Conservation (phyloP, 1,140 invertebrate genomes). For the Macrocentrus cingulum region DNA sequence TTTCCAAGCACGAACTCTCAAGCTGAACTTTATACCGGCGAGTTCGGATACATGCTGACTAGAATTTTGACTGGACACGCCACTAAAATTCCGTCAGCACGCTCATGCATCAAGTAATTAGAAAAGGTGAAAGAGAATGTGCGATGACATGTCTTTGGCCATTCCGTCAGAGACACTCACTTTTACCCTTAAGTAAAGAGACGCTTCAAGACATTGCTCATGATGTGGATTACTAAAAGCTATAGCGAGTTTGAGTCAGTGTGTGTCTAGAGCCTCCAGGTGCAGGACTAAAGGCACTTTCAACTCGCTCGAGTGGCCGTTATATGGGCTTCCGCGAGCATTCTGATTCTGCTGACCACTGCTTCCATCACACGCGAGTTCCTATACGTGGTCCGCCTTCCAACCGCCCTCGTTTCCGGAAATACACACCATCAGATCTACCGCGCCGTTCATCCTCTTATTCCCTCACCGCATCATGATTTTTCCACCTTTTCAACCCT, state of each 20-base stretch:
- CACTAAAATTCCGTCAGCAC: too few species aligned
- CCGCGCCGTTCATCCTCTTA: too few species aligned
- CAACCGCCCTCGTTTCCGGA: conserved; percentile 29
- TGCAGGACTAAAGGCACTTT: conserved; percentile 13
- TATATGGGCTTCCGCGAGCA: conserved; percentile 34
- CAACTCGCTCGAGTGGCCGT: conserved; percentile 30
- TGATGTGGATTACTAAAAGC: background rate
- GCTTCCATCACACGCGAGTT: conserved; percentile 13
- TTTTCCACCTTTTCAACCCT: too few species aligned
- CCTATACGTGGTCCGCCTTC: conserved; percentile 31
- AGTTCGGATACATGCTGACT: background rate
- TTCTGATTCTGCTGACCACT: conserved; percentile 36
- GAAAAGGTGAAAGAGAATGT: too few species aligned
- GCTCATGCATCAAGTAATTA: too few species aligned
- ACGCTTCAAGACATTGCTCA: too few species aligned
- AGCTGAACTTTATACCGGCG: background rate
- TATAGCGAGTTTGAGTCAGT: too few species aligned
- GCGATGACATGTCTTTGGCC: too few species aligned
- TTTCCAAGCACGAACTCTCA: conserved; percentile 22
- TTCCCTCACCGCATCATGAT: too few species aligned
- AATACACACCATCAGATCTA: background rate
- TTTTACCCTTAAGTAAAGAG: too few species aligned
- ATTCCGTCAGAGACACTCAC: too few species aligned
- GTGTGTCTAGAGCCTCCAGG: conserved; percentile 41
- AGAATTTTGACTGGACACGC: background rate